These are phyloP conservation scores for Cossypha polioptera DNA, from an alignment of 2,797 vertebrate species.

Conservation along the genomic window DNA sequence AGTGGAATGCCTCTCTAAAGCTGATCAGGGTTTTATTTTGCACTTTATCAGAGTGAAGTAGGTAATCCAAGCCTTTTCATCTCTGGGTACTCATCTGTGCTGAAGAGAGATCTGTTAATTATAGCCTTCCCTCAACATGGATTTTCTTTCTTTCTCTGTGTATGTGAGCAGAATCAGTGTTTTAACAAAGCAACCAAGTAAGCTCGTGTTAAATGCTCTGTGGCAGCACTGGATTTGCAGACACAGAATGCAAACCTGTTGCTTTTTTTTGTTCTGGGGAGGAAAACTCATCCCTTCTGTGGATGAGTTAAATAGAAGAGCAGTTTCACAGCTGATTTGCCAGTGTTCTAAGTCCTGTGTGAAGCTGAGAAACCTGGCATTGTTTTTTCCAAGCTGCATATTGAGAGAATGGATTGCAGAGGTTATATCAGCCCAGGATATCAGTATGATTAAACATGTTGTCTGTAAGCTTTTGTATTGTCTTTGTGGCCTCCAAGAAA, in stretches of 20 bases:
- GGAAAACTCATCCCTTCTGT: not conserved
- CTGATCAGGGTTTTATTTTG: conserved; percentile 25
- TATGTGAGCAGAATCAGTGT: not conserved
- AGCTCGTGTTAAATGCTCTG: not conserved
- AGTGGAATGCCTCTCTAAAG: not conserved
- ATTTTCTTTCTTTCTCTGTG: conserved; percentile 23
- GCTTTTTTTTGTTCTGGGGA: not conserved
- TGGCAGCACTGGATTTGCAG: not conserved
- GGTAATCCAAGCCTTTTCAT: conserved; percentile 43
- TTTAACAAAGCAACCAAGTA: not conserved
- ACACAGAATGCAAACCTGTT: not conserved
- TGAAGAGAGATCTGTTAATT: conserved; percentile 60
- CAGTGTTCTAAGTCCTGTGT: not conserved
- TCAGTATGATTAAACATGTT: not conserved
- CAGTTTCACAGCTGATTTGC: not conserved
- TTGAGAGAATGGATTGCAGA: not conserved
- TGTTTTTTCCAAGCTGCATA: not conserved
- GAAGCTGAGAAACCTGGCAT: not conserved
- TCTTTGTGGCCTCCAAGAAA: not conserved
- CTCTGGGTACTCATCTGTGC: conserved; percentile 20
- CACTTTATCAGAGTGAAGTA: conserved; percentile 1
- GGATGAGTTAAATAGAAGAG: not conserved
- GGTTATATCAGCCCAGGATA: not conserved
- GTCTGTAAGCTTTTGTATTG: not conserved
- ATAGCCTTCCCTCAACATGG: conserved; percentile 11